phyloP scores from a whole-genome alignment of 2,888 invertebrate species.

The Drosophila pseudotakahashii region DNA sequence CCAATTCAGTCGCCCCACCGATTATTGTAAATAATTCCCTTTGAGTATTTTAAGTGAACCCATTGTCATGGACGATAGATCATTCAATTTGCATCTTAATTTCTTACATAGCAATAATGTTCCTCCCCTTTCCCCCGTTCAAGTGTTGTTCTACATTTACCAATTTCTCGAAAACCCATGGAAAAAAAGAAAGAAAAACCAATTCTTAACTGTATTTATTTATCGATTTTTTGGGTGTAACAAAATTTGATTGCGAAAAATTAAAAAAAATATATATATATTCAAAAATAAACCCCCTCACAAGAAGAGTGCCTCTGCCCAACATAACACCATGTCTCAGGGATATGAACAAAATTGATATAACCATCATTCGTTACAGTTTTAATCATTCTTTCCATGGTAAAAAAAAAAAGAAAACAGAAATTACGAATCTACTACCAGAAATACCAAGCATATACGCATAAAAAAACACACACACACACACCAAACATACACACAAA shows the following conservation, averaged over 20 bases:
- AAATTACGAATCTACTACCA: constrained; percentile 38
- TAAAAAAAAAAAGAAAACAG: constrained; percentile 42
- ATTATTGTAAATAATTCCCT: constrained; percentile 48
- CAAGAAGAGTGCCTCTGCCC: constrained; percentile 8
- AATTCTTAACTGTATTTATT: constrained; percentile 38
- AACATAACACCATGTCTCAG: constrained; percentile 23
- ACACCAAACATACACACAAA: constrained; percentile 43
- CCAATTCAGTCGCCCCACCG: constrained; percentile 38
- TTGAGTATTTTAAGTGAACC: constrained; percentile 25
- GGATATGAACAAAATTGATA: constrained; percentile 28
- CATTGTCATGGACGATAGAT: constrained; percentile 14
- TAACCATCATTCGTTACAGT: constrained; percentile 33
- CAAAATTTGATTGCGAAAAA: constrained; percentile 73
- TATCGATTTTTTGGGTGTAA: constrained; percentile 80
- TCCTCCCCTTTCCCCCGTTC: constrained; percentile 11
- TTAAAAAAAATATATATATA: constrained; percentile 24
- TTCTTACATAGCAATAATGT: constrained; percentile 24
- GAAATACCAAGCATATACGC: constrained; percentile 31
- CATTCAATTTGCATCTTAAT: constrained; percentile 30
- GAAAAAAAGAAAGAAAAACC: constrained; percentile 28
- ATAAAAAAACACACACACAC: constrained; percentile 32
- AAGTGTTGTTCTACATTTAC: constrained; percentile 37
- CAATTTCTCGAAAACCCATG: constrained; percentile 35
- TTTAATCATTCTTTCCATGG: constrained; percentile 50
- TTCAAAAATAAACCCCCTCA: not conserved